Percentiles rank a stretch among this genome's conserved stretches.
These are phyloP conservation scores for Aporrectodea caliginosa DNA, from an alignment of 1,140 invertebrate species.

Conservation along the genomic window DNA sequence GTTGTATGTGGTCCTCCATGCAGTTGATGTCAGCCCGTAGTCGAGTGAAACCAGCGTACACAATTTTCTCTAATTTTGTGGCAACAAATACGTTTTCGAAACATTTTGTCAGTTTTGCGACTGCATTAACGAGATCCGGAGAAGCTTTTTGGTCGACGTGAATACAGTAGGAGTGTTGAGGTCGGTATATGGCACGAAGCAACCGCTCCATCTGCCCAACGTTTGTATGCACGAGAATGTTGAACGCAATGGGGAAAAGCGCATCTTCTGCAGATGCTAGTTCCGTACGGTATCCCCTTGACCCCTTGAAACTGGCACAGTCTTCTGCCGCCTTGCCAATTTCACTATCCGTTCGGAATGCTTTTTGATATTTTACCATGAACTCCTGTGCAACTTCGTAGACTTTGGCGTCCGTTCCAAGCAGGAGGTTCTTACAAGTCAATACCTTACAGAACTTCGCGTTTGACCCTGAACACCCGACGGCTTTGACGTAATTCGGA, in stretches of 20 bases:
- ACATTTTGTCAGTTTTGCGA: conserved; percentile 38
- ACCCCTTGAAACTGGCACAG: background rate
- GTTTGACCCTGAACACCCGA: background rate
- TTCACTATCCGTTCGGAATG: background rate
- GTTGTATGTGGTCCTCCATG: conserved; percentile 39
- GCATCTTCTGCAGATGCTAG: conserved; percentile 36
- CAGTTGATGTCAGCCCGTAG: conserved; percentile 44
- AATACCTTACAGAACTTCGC: background rate
- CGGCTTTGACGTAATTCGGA: background rate
- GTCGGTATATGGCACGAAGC: conserved; percentile 45
- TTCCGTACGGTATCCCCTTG: conserved; percentile 17
- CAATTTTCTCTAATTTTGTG: conserved; percentile 38
- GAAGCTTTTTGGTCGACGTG: conserved; percentile 44
- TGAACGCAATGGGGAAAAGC: conserved; percentile 46
- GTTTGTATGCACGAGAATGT: conserved; percentile 45
- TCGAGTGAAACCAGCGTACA: conserved; percentile 38
- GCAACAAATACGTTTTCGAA: conserved; percentile 43
- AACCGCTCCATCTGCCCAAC: conserved; percentile 43
- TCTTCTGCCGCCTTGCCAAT: background rate
- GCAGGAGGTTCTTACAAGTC: background rate
- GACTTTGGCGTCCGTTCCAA: background rate
- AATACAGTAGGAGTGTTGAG: conserved; percentile 51
- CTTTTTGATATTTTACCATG: background rate
- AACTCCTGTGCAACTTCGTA: background rate
- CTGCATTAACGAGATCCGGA: conserved; percentile 31